Evolutionary conservation across 1,140 invertebrate species (phyloP).

Genomic region (Brachionus paranguensis): DNA sequence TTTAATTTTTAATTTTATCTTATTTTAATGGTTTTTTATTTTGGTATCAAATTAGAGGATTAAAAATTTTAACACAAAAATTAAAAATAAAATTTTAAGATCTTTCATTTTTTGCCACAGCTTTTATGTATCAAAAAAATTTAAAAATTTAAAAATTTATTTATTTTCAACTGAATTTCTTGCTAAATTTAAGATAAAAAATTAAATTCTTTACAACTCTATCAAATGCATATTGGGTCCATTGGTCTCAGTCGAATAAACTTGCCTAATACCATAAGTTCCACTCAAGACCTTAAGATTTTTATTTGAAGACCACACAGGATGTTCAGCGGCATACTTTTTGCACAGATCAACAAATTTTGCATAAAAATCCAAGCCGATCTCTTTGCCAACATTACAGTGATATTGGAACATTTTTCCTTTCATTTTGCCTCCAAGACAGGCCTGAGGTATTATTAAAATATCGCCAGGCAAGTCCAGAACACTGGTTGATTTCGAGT

Average conservation of each 20-base stretch:
- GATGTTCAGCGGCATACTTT: slow-evolving; percentile 37
- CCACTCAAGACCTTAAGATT: slow-evolving; percentile 48
- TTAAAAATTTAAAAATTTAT: neutral
- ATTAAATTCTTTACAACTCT: slow-evolving; percentile 45
- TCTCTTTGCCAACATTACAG: slow-evolving; percentile 52
- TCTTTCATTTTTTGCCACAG: too few species aligned
- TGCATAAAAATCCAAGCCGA: slow-evolving; percentile 50
- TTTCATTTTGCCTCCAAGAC: slow-evolving; percentile 56
- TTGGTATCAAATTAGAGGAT: too few species aligned
- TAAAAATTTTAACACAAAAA: too few species aligned
- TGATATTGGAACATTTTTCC: slow-evolving; percentile 57
- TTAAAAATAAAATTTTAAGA: too few species aligned
- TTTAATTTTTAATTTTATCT: too few species aligned
- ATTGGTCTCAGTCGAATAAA: slow-evolving; percentile 55
- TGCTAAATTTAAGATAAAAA: neutral
- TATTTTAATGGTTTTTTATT: too few species aligned
- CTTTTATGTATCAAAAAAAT: neutral
- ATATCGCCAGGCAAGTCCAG: slow-evolving; percentile 54
- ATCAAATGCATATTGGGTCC: slow-evolving; percentile 56
- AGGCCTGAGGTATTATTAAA: slow-evolving; percentile 57
- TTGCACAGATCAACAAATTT: slow-evolving; percentile 48
- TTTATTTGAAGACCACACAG: slow-evolving; percentile 42
- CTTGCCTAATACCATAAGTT: slow-evolving; percentile 57
- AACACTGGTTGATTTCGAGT: slow-evolving; percentile 48
- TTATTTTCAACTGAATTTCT: neutral